phyloP scores from a whole-genome alignment of 2,113 vertebrate genomes.

The Etia nguti region DNA sequence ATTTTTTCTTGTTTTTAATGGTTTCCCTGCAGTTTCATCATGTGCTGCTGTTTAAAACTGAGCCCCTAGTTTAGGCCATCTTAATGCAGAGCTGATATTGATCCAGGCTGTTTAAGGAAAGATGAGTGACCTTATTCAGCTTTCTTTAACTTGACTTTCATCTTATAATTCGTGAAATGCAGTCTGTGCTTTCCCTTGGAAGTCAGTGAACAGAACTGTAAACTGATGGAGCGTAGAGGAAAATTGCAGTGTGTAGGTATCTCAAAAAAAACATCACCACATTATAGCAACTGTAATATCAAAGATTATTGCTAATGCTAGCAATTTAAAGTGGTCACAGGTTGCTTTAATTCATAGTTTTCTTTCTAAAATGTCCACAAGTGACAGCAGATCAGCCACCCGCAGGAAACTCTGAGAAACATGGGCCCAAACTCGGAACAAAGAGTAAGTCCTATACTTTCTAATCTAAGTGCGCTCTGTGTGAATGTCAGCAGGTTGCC shows the following conservation, averaged over 20 bases:
- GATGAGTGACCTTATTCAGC: background rate
- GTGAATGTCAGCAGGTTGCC: background rate
- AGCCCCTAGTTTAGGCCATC: background rate
- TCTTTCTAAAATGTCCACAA: background rate
- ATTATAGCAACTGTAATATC: background rate
- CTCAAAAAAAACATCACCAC: background rate
- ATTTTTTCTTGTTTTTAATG: background rate
- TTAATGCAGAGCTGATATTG: background rate
- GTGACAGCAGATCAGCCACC: background rate
- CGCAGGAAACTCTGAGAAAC: background rate
- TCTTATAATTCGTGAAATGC: background rate
- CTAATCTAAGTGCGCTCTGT: fast-evolving
- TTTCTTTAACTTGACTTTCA: background rate
- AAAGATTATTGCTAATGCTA: background rate
- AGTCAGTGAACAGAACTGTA: background rate
- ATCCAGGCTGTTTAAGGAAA: background rate
- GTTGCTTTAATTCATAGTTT: fast-evolving
- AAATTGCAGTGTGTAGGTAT: background rate
- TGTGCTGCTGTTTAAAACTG: background rate
- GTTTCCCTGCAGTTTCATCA: background rate
- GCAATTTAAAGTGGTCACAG: background rate
- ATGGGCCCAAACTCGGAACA: background rate
- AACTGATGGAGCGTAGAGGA: background rate
- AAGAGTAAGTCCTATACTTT: background rate
- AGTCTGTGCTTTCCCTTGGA: background rate